A percentile compares a stretch with the other conserved stretches of the same genome.
Evolutionary conservation across 2,113 vertebrate genomes (phyloP).

Genomic region (Hippocampus zosterae): DNA sequence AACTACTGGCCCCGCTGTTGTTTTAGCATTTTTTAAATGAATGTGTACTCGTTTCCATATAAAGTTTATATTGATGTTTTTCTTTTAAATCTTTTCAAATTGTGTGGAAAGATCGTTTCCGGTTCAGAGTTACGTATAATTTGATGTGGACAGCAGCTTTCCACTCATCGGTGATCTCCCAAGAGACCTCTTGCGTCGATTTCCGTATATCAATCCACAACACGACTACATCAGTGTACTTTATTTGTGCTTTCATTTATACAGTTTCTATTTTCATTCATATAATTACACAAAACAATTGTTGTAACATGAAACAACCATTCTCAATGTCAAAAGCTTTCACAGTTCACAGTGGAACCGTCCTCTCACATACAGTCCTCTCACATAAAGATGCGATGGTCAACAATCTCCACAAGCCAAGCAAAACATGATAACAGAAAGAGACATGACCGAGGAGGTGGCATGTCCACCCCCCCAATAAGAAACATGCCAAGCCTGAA

Average conservation of each 20-base stretch:
- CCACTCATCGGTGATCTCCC: too few species aligned
- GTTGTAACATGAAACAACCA: slow-evolving; percentile 34
- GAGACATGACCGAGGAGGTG: neutral
- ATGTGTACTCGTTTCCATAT: too few species aligned
- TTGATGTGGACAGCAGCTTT: too few species aligned
- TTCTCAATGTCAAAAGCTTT: slow-evolving; percentile 50
- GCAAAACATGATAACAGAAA: neutral
- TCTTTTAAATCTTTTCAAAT: too few species aligned
- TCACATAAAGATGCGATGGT: neutral
- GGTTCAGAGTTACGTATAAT: too few species aligned
- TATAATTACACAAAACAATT: slow-evolving; percentile 38
- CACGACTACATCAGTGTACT: slow-evolving; percentile 16
- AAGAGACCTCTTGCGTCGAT: too few species aligned
- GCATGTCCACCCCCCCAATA: neutral
- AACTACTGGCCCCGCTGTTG: too few species aligned
- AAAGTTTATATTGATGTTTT: too few species aligned
- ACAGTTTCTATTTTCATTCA: slow-evolving; percentile 37
- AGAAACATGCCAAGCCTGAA: neutral
- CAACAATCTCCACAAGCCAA: neutral
- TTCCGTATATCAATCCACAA: too few species aligned
- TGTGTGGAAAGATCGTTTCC: too few species aligned
- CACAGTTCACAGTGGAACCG: slow-evolving; percentile 26
- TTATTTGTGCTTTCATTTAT: slow-evolving; percentile 35
- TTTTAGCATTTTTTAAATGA: too few species aligned
- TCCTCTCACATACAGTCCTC: neutral